A percentile compares a stretch with the other conserved stretches of the same genome.
Conservation (phyloP, 2,797 vertebrate genomes). For the Lutjanus argentimaculatus region DNA sequence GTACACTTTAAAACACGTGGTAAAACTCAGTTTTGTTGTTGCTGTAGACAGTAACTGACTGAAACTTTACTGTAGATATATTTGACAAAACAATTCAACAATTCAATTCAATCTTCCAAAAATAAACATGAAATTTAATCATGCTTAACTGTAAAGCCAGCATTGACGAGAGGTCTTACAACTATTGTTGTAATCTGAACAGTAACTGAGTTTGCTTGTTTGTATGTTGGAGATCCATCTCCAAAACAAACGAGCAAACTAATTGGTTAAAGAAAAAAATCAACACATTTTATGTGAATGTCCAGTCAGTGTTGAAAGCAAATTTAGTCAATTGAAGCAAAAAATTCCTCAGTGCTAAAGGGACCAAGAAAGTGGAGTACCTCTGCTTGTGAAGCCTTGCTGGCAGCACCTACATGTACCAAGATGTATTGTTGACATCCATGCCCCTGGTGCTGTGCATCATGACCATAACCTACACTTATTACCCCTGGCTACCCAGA, state of each 20-base stretch:
- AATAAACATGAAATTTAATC: neutral
- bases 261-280: too few relatives aligned
- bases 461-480: too few relatives aligned
- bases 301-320: too few relatives aligned
- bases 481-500: too few relatives aligned
- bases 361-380: too few relatives aligned
- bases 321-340: too few relatives aligned
- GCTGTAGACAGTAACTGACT: neutral
- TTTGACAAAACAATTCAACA: conserved; percentile 8
- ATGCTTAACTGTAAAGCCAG: neutral
- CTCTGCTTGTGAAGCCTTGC: too few relatives aligned
- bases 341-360: too few relatives aligned
- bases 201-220: neutral
- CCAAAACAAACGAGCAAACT: neutral
- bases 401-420: too few relatives aligned
- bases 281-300: too few relatives aligned
- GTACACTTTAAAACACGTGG: neutral
- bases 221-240: neutral
- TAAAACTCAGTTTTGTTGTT: neutral
- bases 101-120: neutral
- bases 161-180: neutral
- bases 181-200: neutral
- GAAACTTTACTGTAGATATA: neutral
- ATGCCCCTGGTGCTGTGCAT: too few relatives aligned
- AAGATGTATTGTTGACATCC: too few relatives aligned